Conservation (phyloP, 2,797 vertebrate genomes). For the Garrulus glandarius region DNA sequence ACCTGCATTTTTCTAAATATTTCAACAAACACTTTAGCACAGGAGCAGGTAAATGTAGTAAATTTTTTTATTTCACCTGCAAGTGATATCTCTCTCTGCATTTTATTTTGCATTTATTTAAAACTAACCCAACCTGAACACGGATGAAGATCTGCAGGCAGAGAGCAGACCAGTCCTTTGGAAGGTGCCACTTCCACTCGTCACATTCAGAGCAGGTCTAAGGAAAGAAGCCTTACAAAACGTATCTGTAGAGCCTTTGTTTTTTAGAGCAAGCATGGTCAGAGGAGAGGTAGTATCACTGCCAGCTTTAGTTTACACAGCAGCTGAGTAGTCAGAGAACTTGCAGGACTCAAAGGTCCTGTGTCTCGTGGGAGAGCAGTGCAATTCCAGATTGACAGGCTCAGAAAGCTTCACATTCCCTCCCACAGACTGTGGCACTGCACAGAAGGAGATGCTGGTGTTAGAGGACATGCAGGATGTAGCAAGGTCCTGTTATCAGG, state of each 20-base stretch:
- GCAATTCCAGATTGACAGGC: background rate
- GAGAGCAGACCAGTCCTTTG: background rate
- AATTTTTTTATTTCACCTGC: background rate
- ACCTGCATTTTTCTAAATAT: background rate
- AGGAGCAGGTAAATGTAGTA: background rate
- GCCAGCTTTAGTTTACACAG: background rate
- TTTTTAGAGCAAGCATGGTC: background rate
- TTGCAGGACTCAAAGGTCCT: background rate
- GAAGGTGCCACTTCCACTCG: background rate
- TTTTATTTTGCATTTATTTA: background rate
- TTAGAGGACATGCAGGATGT: background rate
- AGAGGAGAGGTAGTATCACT: background rate
- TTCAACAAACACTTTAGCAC: background rate
- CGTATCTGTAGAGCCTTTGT: fast-evolving
- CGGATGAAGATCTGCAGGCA: background rate
- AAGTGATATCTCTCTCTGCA: background rate
- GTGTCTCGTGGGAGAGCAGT: background rate
- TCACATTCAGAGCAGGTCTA: background rate
- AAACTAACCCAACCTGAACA: background rate
- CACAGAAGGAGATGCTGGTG: background rate
- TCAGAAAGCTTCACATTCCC: background rate
- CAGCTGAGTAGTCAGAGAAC: background rate
- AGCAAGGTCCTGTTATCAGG: background rate
- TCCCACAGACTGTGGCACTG: background rate
- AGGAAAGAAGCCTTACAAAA: background rate